These are phyloP conservation scores for Holothuria leucospilota DNA, from an alignment of 53 echinoderm and acorn worm species.

Conservation along the genomic window DNA sequence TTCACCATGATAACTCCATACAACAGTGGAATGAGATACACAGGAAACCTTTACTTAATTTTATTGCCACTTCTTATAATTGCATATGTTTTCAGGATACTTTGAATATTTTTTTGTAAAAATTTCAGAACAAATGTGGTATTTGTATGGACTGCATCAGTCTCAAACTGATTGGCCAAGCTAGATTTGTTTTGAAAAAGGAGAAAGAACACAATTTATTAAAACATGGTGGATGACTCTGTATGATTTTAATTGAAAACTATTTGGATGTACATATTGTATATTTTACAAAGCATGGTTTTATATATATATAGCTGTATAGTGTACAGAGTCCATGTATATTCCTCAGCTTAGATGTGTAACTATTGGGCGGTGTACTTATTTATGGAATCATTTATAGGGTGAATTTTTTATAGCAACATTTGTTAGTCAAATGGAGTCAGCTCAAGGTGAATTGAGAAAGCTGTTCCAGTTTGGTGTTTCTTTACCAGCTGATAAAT, in stretches of 20 bases:
- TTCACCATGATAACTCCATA: constrained; percentile 81
- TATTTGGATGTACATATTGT: constrained; percentile 35
- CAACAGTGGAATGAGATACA: constrained; percentile 54
- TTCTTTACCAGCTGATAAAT: too few relatives aligned
- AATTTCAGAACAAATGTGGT: too few relatives aligned
- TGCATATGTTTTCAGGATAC: constrained; percentile 43
- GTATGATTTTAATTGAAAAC: constrained; percentile 8
- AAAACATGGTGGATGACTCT: background rate
- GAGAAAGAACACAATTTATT: background rate
- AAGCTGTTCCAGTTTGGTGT: too few relatives aligned
- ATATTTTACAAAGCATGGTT: constrained; percentile 37
- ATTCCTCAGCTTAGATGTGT: too few relatives aligned
- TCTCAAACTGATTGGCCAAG: too few relatives aligned
- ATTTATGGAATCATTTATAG: too few relatives aligned
- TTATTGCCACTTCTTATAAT: background rate
- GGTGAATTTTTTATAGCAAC: too few relatives aligned
- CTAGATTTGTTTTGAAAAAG: constrained; percentile 19
- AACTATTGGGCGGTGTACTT: too few relatives aligned
- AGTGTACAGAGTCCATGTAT: too few relatives aligned
- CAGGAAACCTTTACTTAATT: background rate
- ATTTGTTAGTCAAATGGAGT: too few relatives aligned
- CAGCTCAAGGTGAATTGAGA: too few relatives aligned
- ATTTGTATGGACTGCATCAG: too few relatives aligned
- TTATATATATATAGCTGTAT: constrained; percentile 17
- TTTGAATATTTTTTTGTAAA: background rate